phyloP scores from a whole-genome alignment of 53 echinoderm and acorn worm genomes.

The Echinometra lucunter region DNA sequence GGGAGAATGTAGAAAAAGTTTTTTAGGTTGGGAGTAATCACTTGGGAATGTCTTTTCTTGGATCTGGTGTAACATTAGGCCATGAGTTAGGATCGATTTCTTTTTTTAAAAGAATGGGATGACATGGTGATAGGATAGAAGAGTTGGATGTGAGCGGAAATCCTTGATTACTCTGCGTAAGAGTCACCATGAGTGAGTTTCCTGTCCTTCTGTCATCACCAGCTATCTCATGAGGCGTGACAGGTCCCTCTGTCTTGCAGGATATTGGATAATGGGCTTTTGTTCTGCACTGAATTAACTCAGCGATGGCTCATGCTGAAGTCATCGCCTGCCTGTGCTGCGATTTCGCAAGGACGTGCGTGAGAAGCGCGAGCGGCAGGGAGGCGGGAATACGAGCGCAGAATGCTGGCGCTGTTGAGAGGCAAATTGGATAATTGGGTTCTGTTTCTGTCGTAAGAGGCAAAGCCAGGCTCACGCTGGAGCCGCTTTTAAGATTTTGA shows the following conservation, averaged over 20 bases:
- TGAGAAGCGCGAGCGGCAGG: neutral
- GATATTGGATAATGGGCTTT: slow-evolving; percentile 71
- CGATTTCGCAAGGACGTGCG: slow-evolving; percentile 26
- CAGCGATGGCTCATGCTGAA: slow-evolving; percentile 42
- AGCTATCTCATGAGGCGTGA: neutral
- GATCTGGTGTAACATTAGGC: slow-evolving; percentile 15
- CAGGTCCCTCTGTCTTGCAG: slow-evolving; percentile 20
- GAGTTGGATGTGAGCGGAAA: slow-evolving; percentile 51
- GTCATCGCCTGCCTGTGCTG: slow-evolving; percentile 4
- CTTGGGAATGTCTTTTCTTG: slow-evolving; percentile 36
- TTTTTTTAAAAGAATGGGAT: slow-evolving; percentile 4
- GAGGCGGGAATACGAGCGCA: slow-evolving; percentile 23
- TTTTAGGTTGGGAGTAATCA: slow-evolving; percentile 1
- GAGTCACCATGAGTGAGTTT: slow-evolving; percentile 64
- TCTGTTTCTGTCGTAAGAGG: slow-evolving; percentile 15
- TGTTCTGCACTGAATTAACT: slow-evolving; percentile 68
- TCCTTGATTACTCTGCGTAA: slow-evolving; percentile 56
- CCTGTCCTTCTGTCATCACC: slow-evolving; percentile 57
- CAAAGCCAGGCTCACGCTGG: slow-evolving; percentile 18
- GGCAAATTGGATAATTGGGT: slow-evolving; percentile 66
- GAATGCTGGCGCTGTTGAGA: slow-evolving; percentile 37
- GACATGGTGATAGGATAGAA: neutral
- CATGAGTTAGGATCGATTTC: neutral
- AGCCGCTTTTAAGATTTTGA: neutral
- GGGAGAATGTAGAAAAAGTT: neutral